Evolutionary conservation across 2,888 invertebrate genomes (phyloP).

Genomic region (Lapara coniferarum): DNA sequence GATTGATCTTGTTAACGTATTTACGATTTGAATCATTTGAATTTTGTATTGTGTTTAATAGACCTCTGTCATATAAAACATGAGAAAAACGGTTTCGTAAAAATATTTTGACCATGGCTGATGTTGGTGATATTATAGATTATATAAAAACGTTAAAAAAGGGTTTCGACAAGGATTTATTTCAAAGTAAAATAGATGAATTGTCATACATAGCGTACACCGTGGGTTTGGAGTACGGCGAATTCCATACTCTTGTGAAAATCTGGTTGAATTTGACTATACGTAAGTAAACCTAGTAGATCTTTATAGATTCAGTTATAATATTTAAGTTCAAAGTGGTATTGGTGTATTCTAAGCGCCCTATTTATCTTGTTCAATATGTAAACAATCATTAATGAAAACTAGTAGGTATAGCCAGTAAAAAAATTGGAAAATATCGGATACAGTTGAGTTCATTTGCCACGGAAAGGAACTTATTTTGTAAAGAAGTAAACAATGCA

Average conservation of each 20-base stretch:
- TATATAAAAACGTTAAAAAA: slow-evolving; percentile 71
- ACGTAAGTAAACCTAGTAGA: slow-evolving; percentile 59
- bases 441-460: no score
- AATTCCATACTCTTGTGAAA: slow-evolving; percentile 73
- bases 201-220: slow-evolving; percentile 63
- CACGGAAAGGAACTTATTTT: no score
- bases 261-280: slow-evolving; percentile 77
- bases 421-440: no score
- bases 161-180: slow-evolving; percentile 76
- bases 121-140: slow-evolving; percentile 72
- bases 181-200: slow-evolving; percentile 70
- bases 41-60: neutral
- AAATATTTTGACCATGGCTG: slow-evolving; percentile 51
- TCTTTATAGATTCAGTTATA: neutral
- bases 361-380: neutral
- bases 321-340: neutral
- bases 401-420: no score
- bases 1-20: no score
- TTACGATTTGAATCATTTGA: slow-evolving; percentile 25
- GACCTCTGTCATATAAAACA: neutral
- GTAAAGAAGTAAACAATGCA: no score
- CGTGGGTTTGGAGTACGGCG: slow-evolving; percentile 62
- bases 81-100: neutral
- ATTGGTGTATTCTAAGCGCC: no score
- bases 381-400: no score